Conservation (phyloP, 2,113 vertebrate species). For the Pionites leucogaster region DNA sequence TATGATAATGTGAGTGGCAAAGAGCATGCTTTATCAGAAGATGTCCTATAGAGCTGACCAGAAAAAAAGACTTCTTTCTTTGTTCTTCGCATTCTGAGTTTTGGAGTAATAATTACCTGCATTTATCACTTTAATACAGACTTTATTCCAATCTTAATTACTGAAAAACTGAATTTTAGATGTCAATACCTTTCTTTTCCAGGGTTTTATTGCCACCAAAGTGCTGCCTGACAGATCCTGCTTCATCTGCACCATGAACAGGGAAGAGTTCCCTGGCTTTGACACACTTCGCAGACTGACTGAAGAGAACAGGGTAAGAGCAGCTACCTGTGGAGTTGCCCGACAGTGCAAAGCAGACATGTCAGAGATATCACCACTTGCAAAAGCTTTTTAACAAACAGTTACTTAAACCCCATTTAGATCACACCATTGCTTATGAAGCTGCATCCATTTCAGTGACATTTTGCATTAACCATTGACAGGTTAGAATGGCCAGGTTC, state of each 20-base stretch:
- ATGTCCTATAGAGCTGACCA: fast-evolving
- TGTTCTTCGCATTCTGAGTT: fast-evolving
- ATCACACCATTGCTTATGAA: neutral
- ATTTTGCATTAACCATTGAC: neutral
- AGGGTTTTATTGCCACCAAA: constrained; percentile 57
- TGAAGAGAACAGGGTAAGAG: neutral
- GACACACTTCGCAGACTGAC: neutral
- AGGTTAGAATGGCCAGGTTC: neutral
- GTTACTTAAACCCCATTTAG: neutral
- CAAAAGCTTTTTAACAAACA: neutral
- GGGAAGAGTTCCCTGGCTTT: neutral
- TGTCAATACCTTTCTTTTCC: neutral
- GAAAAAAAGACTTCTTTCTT: fast-evolving
- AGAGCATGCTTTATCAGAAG: neutral
- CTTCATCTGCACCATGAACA: constrained; percentile 31
- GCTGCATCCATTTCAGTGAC: neutral
- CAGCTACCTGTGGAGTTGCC: too few species aligned
- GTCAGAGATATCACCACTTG: neutral
- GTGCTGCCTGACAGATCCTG: constrained; percentile 25
- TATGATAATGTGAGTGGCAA: constrained; percentile 23
- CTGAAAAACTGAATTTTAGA: neutral
- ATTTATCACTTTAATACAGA: neutral
- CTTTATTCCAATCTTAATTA: neutral
- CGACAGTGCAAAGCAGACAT: neutral
- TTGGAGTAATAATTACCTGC: fast-evolving